Conservation (phyloP, 2,113 vertebrate species). For the Speoplatyrhinus poulsoni region DNA sequence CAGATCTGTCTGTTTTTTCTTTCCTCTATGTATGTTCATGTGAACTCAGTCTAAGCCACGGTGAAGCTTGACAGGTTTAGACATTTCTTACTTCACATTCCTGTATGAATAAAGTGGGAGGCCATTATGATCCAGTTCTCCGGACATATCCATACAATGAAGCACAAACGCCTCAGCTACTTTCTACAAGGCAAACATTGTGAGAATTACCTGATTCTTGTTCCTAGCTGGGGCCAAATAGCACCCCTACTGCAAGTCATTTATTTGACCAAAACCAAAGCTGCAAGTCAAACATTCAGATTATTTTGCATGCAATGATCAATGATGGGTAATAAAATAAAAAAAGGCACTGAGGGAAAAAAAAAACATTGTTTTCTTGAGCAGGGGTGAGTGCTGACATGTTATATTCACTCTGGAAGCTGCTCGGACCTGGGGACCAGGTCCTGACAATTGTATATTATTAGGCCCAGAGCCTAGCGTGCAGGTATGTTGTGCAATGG, state of each 20-base stretch:
- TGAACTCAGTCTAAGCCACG: background rate
- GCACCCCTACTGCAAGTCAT: slow-evolving; percentile 43
- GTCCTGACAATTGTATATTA: slow-evolving; percentile 18
- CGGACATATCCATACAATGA: background rate
- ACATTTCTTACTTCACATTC: background rate
- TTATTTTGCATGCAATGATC: slow-evolving; percentile 38
- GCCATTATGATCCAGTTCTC: background rate
- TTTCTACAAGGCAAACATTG: slow-evolving; percentile 24
- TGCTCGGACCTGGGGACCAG: background rate
- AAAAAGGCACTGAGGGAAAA: slow-evolving; percentile 9
- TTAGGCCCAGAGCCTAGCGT: background rate
- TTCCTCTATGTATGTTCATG: no score
- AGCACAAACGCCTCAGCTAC: slow-evolving; percentile 2
- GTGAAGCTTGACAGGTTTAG: background rate
- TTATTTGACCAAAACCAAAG: slow-evolving; percentile 27
- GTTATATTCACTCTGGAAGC: slow-evolving; percentile 24
- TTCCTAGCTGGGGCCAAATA: slow-evolving; percentile 31
- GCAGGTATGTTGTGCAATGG: slow-evolving; percentile 38
- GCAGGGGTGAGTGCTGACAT: slow-evolving; percentile 19
- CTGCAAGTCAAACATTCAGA: slow-evolving; percentile 13
- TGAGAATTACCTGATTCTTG: slow-evolving; percentile 45
- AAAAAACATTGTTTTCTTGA: background rate
- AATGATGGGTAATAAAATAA: slow-evolving; percentile 39
- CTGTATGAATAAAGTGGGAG: background rate
- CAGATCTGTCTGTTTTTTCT: no score